These are phyloP conservation scores for Campylomormyrus numenius DNA, from an alignment of 2,113 vertebrate genomes.

Conservation along the genomic window DNA sequence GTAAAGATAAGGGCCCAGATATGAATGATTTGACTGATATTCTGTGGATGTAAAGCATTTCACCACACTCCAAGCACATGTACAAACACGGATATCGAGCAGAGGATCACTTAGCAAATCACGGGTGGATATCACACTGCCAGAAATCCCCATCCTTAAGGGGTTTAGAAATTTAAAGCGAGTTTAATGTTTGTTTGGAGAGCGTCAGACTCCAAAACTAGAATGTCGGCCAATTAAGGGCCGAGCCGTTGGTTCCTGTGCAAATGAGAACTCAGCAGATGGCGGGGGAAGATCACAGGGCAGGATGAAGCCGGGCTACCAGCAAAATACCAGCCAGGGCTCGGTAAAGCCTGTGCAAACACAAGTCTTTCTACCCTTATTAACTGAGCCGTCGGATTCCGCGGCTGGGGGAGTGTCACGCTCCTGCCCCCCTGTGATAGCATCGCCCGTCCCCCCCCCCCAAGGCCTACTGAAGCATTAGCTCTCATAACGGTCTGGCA, in stretches of 20 bases:
- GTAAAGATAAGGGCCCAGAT: neutral
- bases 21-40: neutral
- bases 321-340: conserved; percentile 39
- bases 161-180: neutral
- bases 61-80: neutral
- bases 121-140: neutral
- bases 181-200: conserved; percentile 17
- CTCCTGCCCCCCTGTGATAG: conserved; percentile 48
- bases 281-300: conserved; percentile 47
- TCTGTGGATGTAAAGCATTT: neutral
- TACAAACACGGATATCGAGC: neutral
- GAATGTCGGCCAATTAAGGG: conserved; percentile 15
- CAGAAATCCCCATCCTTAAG: neutral
- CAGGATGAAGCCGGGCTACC: conserved; percentile 51
- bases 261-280: conserved; percentile 32
- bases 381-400: conserved; percentile 55
- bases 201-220: neutral
- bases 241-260: neutral
- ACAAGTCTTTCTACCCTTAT: conserved; percentile 53
- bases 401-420: conserved; percentile 41
- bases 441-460: conserved; percentile 37
- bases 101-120: neutral
- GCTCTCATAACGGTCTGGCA: conserved; percentile 40
- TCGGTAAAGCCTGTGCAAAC: conserved; percentile 58
- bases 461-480: conserved; percentile 37